Evolutionary conservation across 2,113 vertebrate species (phyloP).

Genomic region (Protobothrops flavoviridis): DNA sequence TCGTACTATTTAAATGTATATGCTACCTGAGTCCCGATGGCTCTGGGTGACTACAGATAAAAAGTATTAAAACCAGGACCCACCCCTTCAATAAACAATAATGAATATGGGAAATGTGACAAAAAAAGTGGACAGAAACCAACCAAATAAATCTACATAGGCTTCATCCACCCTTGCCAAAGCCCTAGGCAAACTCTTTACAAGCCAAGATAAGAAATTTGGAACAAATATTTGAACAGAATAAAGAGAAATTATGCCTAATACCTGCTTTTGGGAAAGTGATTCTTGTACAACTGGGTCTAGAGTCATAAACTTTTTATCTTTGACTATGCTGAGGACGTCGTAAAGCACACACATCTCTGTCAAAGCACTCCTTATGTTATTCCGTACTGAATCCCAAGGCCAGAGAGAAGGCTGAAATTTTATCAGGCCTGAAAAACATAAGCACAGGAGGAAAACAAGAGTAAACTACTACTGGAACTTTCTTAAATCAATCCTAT

Average conservation of each 20-base stretch:
- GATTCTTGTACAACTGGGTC: slow-evolving; percentile 92
- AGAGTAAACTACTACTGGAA: neutral
- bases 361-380: slow-evolving; percentile 86
- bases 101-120: neutral
- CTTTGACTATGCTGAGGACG: slow-evolving; percentile 92
- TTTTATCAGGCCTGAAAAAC: slow-evolving; percentile 81
- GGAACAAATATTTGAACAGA: neutral
- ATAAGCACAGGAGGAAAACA: neutral
- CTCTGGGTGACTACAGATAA: neutral
- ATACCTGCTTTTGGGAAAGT: slow-evolving; percentile 76
- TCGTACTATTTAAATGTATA: neutral
- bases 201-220: neutral
- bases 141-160: neutral
- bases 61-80: neutral
- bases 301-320: slow-evolving; percentile 97
- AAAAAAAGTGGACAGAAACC: neutral
- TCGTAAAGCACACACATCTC: slow-evolving; percentile 97
- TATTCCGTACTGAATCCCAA: slow-evolving; percentile 96
- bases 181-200: neutral
- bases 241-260: neutral
- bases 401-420: slow-evolving; percentile 98
- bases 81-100: neutral
- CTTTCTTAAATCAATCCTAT: neutral
- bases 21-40: neutral
- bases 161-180: neutral